Percentiles rank a stretch among this genome's conserved stretches.
phyloP scores from a whole-genome alignment of 2,113 vertebrate genomes.

The Syngnathus floridae region DNA sequence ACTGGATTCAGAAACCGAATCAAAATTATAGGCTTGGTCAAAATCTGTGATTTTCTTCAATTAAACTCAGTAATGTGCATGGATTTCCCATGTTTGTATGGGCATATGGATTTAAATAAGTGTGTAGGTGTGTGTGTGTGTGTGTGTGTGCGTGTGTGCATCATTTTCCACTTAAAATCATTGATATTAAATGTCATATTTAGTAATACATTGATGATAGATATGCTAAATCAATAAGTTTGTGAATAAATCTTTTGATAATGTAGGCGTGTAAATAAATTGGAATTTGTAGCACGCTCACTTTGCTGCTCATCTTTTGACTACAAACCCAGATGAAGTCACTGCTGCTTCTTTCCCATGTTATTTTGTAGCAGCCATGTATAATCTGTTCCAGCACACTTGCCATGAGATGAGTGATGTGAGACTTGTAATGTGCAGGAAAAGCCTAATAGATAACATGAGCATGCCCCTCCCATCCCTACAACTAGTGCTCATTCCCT shows the following conservation, averaged over 20 bases:
- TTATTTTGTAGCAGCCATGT: conserved; percentile 44
- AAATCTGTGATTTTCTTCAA: too few species aligned
- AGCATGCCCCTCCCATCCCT: conserved; percentile 17
- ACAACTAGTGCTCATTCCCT: conserved; percentile 12
- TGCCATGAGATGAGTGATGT: conserved; percentile 65
- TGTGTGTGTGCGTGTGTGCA: too few species aligned
- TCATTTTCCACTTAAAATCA: too few species aligned
- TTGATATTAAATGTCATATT: too few species aligned
- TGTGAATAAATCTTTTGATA: conserved; percentile 52
- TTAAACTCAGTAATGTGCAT: too few species aligned
- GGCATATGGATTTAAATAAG: too few species aligned
- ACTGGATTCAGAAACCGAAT: too few species aligned
- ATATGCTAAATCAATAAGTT: conserved; percentile 34
- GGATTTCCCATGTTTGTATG: too few species aligned
- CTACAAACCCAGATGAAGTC: conserved; percentile 40
- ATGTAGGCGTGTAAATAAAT: conserved; percentile 57
- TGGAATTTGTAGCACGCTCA: conserved; percentile 57
- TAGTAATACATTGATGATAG: too few species aligned
- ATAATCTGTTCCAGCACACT: conserved; percentile 69
- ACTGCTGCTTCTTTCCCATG: conserved; percentile 9
- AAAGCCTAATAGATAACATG: conserved; percentile 66
- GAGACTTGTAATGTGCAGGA: conserved; percentile 60
- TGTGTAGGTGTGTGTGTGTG: too few species aligned
- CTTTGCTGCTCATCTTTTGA: conserved; percentile 56
- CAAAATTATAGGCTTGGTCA: too few species aligned